These are phyloP conservation scores for Sus cebifrons DNA, from an alignment of 2,797 vertebrate genomes.

Conservation along the genomic window DNA sequence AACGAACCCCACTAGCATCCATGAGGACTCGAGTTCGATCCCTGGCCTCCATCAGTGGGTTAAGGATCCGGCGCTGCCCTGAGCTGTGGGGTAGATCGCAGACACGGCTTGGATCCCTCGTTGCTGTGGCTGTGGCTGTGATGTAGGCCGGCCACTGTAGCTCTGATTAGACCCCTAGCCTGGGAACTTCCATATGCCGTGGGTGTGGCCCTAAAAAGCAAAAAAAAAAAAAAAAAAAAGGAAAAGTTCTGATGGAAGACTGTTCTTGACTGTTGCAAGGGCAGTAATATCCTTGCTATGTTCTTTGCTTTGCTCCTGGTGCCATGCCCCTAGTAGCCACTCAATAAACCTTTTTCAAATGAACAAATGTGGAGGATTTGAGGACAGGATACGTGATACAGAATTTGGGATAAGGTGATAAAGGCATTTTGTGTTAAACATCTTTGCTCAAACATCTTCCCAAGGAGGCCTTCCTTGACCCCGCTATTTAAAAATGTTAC, in stretches of 20 bases:
- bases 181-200: too few relatives aligned
- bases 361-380: conserved; percentile 46
- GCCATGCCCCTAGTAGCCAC: not conserved
- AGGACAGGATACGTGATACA: conserved; percentile 18
- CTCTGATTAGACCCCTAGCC: too few relatives aligned
- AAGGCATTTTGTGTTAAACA: conserved; percentile 48
- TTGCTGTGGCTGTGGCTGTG: too few relatives aligned
- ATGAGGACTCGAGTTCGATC: too few relatives aligned
- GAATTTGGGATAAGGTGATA: conserved; percentile 28
- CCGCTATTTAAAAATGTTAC: conserved; percentile 26
- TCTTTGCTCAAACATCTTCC: not conserved
- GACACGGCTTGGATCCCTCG: too few relatives aligned
- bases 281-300: not conserved
- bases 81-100: too few relatives aligned
- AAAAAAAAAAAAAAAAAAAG: not conserved
- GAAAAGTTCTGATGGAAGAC: not conserved
- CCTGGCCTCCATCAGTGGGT: too few relatives aligned
- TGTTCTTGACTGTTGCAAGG: not conserved
- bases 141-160: too few relatives aligned
- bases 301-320: conserved; percentile 14
- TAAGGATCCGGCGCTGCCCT: too few relatives aligned
- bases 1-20: too few relatives aligned
- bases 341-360: conserved; percentile 36
- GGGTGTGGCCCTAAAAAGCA: too few relatives aligned
- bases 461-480: not conserved